Percentiles rank a stretch among this genome's conserved stretches.
Conservation (phyloP, 64 coral and sea anemone species). For the Pachyseris speciosa region DNA sequence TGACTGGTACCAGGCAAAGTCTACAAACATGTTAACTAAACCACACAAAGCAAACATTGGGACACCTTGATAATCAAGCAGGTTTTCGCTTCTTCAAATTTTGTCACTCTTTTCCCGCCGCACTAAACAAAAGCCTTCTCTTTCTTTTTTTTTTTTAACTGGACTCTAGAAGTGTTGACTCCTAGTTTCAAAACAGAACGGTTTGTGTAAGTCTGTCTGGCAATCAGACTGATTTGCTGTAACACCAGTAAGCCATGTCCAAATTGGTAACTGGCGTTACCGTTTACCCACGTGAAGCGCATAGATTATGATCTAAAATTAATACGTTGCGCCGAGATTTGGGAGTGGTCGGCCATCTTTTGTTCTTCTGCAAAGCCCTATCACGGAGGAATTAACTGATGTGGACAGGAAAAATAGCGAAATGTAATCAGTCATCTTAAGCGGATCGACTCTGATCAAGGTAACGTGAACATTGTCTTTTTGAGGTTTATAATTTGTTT, state of each 20-base stretch:
- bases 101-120: neutral
- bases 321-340: neutral
- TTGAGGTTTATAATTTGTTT: neutral
- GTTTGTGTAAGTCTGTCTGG: neutral
- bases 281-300: neutral
- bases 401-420: no score
- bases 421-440: neutral
- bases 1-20: conserved; percentile 21
- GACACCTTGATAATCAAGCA: conserved; percentile 6
- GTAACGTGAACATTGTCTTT: neutral
- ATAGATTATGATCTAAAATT: conserved; percentile 62
- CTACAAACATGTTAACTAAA: neutral
- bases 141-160: neutral
- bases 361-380: neutral
- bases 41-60: neutral
- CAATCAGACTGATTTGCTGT: neutral
- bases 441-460: neutral
- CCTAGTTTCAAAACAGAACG: neutral
- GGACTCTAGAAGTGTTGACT: neutral
- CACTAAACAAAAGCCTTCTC: neutral
- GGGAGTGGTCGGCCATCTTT: conserved; percentile 28
- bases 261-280: conserved; percentile 1
- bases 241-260: neutral
- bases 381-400: neutral
- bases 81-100: conserved; percentile 4